Evolutionary conservation across 2,888 invertebrate genomes (phyloP).

Genomic region (Reticulitermes lucifugus): DNA sequence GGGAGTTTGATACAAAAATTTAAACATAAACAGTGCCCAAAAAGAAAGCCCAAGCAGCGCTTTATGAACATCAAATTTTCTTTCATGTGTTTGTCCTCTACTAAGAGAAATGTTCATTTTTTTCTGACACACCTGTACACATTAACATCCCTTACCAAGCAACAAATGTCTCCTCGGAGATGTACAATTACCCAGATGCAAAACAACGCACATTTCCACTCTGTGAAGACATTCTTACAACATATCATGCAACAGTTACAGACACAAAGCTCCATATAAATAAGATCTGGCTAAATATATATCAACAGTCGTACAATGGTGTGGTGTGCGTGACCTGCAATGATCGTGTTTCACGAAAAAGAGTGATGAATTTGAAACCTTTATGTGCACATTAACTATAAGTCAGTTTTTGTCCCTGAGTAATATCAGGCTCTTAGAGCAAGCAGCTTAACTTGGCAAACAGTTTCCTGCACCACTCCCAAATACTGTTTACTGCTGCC

Average conservation of each 20-base stretch:
- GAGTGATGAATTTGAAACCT: background rate
- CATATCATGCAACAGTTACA: background rate
- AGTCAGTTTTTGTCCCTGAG: background rate
- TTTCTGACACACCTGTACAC: background rate
- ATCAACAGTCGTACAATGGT: background rate
- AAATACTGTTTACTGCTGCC: background rate
- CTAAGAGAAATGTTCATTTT: background rate
- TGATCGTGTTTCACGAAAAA: background rate
- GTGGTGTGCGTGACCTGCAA: background rate
- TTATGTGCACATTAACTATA: background rate
- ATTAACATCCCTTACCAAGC: background rate
- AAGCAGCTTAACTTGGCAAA: background rate
- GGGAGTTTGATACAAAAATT: no score
- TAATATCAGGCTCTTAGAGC: background rate
- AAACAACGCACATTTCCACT: background rate
- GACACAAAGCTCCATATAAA: background rate
- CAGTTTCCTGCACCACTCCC: no score
- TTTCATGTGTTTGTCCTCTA: background rate
- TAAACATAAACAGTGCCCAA: no score
- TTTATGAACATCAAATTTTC: background rate
- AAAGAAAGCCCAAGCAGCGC: background rate
- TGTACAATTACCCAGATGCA: background rate
- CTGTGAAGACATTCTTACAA: background rate
- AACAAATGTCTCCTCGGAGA: background rate
- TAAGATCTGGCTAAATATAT: background rate